These are phyloP conservation scores for Phaonia tiefii DNA, from an alignment of 2,888 invertebrate genomes.

Conservation along the genomic window DNA sequence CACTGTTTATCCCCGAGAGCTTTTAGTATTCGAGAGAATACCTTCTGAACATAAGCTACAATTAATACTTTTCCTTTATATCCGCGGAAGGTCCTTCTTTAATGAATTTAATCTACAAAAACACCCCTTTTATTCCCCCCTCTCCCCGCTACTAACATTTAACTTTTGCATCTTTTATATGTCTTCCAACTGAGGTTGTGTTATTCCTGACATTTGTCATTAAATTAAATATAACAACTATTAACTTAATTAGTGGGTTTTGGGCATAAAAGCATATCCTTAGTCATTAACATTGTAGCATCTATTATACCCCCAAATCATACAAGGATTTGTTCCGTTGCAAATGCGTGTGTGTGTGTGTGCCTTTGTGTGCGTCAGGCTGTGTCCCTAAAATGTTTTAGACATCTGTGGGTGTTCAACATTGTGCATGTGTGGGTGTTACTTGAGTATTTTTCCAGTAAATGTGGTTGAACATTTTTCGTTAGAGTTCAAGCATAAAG, in stretches of 20 bases:
- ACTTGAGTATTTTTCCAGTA: background rate
- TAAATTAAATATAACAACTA: slow-evolving; percentile 45
- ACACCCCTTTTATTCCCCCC: background rate
- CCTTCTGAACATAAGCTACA: no score
- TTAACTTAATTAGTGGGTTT: slow-evolving; percentile 50
- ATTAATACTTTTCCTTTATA: no score
- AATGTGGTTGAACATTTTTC: background rate
- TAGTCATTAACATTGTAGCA: slow-evolving; percentile 42
- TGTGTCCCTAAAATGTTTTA: background rate
- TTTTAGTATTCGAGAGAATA: no score
- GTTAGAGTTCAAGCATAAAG: slow-evolving; percentile 1
- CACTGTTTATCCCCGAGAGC: no score
- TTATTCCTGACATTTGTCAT: slow-evolving; percentile 34
- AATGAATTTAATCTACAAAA: no score
- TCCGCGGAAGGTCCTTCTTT: no score
- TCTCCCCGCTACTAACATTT: no score
- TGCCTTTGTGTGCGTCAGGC: no score
- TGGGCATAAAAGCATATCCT: slow-evolving; percentile 33
- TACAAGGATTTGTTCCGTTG: no score
- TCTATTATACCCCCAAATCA: background rate
- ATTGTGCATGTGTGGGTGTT: slow-evolving; percentile 5
- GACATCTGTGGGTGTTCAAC: background rate
- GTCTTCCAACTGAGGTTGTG: no score
- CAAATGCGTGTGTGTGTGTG: no score
- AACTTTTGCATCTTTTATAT: no score